Base-by-base conservation (phyloP, 2,888 invertebrate species). In the Mechanitis messenoides region DNA sequence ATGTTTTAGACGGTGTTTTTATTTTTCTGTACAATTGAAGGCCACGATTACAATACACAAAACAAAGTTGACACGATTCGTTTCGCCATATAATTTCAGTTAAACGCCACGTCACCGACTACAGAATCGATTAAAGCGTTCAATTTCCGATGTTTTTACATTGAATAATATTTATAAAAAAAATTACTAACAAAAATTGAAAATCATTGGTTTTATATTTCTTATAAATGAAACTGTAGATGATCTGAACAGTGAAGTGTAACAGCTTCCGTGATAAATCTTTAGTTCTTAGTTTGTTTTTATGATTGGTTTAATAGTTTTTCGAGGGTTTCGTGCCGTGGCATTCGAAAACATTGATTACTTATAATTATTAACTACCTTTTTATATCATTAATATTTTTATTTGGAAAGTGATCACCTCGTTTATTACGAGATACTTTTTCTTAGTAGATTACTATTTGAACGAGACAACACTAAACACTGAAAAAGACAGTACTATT, bases 241-340 rank as follows among this genome's bases (percentile, higher is more conserved):
- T 84, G 85, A 87, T 86, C 85, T 82, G 81, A 74, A 88, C 87
- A 86, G 82, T 81, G 82, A 79, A 87, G 83, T 90, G 90, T 88
- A 86, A 89, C 89, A 80, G 84, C 82, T 89, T 88, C 89, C 88
- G 87, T 84, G 81, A 80, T 79, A 75, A 75, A 78, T 84, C 83
- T 82, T 83, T 86, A 84, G 84, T 87, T 85, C 80, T 84, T 87
- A 77, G 79, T 87, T 83, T 83, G 84, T 88, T 87, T 87, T 88
- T 87, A 82, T 81, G 85, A 83, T 80, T 79, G 77, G 77, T 80
- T 73, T 76, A 61, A 63, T 65, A 67, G 68, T 71, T 72, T 72
- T 72, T 73, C 62, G 58, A 55, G 57, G 20, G 20, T 20, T 20
- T 58, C 60, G 77, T 76, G 74, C 75, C 74, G 70, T 75, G 69